A percentile compares a stretch with the other conserved stretches of the same genome.
These are phyloP conservation scores for Pentalonia nigronervosa DNA, from an alignment of 1,140 invertebrate genomes.

Conservation along the genomic window DNA sequence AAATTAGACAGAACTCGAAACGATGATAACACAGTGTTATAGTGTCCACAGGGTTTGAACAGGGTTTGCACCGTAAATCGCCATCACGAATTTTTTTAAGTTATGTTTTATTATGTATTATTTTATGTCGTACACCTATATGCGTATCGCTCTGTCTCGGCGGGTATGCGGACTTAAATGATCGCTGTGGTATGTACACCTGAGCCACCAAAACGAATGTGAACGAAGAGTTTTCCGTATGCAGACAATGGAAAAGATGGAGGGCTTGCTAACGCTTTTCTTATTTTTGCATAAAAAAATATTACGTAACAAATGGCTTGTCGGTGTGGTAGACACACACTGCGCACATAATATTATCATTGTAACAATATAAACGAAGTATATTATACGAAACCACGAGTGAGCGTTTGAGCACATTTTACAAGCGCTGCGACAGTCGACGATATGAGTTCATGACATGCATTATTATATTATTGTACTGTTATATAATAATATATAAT, in stretches of 20 bases:
- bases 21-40: no score
- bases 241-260: no score
- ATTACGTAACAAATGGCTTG: neutral
- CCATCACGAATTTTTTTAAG: no score
- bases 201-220: neutral
- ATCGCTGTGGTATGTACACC: neutral
- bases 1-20: neutral
- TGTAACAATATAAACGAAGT: neutral
- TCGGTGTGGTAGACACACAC: neutral
- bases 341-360: no score
- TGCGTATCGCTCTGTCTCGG: no score
- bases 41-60: neutral
- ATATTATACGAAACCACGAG: neutral
- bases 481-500: conserved; percentile 1
- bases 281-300: neutral
- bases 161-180: neutral
- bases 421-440: neutral
- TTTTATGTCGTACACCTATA: no score
- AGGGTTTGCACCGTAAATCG: no score
- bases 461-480: neutral
- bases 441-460: neutral
- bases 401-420: neutral
- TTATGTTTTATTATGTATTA: no score
- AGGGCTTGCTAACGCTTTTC: neutral
- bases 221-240: no score